phyloP scores from a whole-genome alignment of 2,797 vertebrate genomes.

The Synanceia verrucosa region DNA sequence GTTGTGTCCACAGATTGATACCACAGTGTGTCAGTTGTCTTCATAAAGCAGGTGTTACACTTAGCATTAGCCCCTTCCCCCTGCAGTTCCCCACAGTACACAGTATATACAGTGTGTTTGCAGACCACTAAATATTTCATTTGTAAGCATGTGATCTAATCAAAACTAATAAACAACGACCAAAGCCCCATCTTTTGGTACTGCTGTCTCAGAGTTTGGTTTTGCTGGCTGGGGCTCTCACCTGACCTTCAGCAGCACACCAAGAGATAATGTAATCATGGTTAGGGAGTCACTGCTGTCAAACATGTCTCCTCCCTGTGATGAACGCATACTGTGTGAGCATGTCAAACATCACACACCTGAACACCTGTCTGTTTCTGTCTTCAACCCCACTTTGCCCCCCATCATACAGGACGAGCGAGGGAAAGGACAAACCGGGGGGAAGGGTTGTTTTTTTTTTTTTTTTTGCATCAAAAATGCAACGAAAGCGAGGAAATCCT shows the following conservation, averaged over 20 bases:
- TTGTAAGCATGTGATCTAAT: background rate
- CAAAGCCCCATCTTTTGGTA: background rate
- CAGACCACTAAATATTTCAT: background rate
- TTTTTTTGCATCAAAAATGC: conserved; percentile 19
- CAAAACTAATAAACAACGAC: too few species aligned
- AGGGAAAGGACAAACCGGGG: conserved; percentile 45
- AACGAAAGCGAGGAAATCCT: conserved; percentile 5
- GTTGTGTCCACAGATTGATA: too few species aligned
- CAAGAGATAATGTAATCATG: conserved; percentile 85
- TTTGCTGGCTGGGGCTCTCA: conserved; percentile 41
- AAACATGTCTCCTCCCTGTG: conserved; percentile 71
- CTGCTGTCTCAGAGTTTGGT: conserved; percentile 28
- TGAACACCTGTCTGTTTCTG: conserved; percentile 79
- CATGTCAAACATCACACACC: conserved; percentile 83
- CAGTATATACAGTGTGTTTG: background rate
- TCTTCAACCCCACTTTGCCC: conserved; percentile 37
- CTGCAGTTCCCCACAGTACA: background rate
- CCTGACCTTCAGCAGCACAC: conserved; percentile 79
- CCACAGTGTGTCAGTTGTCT: background rate
- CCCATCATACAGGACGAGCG: conserved; percentile 43
- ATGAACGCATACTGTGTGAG: conserved; percentile 79
- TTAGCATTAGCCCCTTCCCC: background rate
- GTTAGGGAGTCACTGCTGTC: conserved; percentile 81
- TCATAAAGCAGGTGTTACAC: background rate
- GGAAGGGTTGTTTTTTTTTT: conserved; percentile 15